A percentile compares a stretch with the other conserved stretches of the same genome.
Conservation (phyloP, 2,797 vertebrate genomes). For the Enteromius afrohamiltoni region DNA sequence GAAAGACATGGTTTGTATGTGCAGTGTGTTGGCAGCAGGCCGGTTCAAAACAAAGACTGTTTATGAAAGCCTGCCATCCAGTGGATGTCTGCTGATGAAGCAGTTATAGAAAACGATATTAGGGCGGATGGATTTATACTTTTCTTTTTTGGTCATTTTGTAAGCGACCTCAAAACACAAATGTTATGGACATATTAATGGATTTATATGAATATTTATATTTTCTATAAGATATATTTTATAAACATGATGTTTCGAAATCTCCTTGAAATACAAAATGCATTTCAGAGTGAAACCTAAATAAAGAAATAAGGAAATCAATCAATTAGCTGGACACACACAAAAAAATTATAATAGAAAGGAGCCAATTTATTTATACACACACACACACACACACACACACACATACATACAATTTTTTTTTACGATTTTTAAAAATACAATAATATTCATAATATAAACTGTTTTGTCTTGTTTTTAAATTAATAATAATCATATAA, state of each 20-base stretch:
- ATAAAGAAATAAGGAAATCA: neutral
- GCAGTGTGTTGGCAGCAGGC: neutral
- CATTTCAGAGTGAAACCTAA: neutral
- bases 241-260: neutral
- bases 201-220: too few species aligned
- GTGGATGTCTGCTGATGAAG: slow-evolving; percentile 21
- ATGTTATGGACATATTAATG: neutral
- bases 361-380: too few species aligned
- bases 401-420: too few species aligned
- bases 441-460: too few species aligned
- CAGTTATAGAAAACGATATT: neutral
- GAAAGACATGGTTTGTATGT: slow-evolving; percentile 34
- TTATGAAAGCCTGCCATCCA: slow-evolving; percentile 52
- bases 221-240: neutral
- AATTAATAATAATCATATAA: too few species aligned
- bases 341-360: neutral
- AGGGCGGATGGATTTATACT: neutral
- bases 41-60: neutral
- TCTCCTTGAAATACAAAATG: neutral
- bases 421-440: too few species aligned
- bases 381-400: too few species aligned
- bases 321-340: neutral
- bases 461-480: too few species aligned
- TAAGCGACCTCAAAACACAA: neutral
- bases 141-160: neutral